Evolutionary conservation across 2,888 invertebrate species (phyloP).

Genomic region (Trichogramma dendrolimi): DNA sequence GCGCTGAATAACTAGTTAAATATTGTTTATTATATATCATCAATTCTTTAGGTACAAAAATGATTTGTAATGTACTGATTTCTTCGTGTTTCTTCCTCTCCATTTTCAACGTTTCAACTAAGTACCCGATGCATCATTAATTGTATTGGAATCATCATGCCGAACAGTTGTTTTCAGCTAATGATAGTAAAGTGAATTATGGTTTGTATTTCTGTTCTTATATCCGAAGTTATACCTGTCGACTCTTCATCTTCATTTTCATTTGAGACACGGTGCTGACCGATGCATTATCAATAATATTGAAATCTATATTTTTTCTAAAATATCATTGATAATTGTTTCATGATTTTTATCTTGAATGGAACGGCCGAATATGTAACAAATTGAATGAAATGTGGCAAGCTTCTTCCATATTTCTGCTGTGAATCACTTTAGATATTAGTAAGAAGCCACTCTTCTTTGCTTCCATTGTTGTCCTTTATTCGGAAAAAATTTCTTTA

Average conservation of each 20-base stretch:
- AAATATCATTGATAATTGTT: too few species aligned
- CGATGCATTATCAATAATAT: too few species aligned
- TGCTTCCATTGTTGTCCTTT: neutral
- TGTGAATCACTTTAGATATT: neutral
- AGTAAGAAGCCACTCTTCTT: neutral
- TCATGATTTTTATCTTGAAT: too few species aligned
- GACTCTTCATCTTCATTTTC: neutral
- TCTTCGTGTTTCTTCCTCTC: too few species aligned
- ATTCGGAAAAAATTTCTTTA: neutral
- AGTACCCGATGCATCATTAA: too few species aligned
- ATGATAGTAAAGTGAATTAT: too few species aligned
- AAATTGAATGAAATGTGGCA: neutral
- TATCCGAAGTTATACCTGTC: neutral
- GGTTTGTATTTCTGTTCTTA: neutral
- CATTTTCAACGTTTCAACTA: too few species aligned
- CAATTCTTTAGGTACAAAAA: neutral
- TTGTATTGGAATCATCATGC: too few species aligned
- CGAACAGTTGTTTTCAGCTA: too few species aligned
- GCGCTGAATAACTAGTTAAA: neutral
- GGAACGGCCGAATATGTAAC: neutral
- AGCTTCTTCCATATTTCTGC: neutral
- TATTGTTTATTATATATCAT: neutral
- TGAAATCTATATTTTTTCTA: too few species aligned
- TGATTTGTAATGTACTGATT: too few species aligned
- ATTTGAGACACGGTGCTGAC: too few species aligned